These are phyloP conservation scores for Semotilus atromaculatus DNA, from an alignment of 2,797 vertebrate species.

Conservation along the genomic window DNA sequence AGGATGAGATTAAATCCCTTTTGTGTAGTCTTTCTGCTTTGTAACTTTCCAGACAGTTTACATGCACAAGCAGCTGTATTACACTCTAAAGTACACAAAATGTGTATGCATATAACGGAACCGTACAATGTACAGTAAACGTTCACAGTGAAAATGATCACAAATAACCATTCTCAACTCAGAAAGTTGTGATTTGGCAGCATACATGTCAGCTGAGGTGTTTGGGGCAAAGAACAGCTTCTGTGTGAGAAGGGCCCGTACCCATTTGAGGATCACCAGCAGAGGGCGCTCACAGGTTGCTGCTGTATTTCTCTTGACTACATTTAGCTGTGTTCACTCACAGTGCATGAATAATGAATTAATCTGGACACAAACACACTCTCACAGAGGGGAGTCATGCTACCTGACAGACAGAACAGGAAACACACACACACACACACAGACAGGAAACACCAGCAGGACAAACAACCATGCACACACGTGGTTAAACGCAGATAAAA, in stretches of 20 bases:
- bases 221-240: constrained; percentile 16
- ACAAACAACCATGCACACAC: constrained; percentile 53
- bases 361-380: constrained; percentile 49
- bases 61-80: too few species aligned
- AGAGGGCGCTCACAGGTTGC: constrained; percentile 54
- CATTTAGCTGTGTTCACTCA: constrained; percentile 30
- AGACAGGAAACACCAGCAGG: constrained; percentile 59
- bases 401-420: constrained; percentile 53
- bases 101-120: too few species aligned
- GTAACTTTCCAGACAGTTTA: too few species aligned
- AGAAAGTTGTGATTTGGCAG: not conserved
- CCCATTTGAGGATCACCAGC: constrained; percentile 34
- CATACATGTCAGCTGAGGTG: constrained; percentile 41
- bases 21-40: too few species aligned
- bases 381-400: constrained; percentile 46
- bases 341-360: constrained; percentile 60
- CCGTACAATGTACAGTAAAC: not conserved
- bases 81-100: too few species aligned
- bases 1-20: too few species aligned
- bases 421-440: constrained; percentile 50
- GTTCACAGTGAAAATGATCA: not conserved
- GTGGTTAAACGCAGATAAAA: constrained; percentile 58
- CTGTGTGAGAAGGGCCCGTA: constrained; percentile 1
- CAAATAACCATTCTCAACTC: not conserved
- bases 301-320: constrained; percentile 32